Evolutionary conservation across 1,140 invertebrate genomes (phyloP), one percentile per base, ranked within the genome.

Genomic region (Papilio dardanus): DNA sequence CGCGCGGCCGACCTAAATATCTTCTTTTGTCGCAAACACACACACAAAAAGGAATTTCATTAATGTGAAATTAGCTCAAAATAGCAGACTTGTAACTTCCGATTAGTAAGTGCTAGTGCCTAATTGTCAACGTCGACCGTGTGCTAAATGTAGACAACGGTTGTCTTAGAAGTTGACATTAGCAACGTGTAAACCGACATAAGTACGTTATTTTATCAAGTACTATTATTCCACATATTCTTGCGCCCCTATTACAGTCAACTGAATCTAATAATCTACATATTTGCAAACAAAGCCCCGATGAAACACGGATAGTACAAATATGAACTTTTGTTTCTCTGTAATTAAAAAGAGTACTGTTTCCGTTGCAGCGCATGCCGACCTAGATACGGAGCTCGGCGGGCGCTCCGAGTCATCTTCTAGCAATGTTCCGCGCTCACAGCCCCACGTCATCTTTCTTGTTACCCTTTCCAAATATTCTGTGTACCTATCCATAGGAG

Each of bases 21-120:
- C 30, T 35, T 66, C 65, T 66, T 66, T 66, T 66, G 65, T 66
- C n/a, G 31, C 65, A 35, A 58, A 58, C 54, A 66, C 54, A 62
- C 21, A 62, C 12, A 5, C 16, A 24, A 2, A 30, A 35, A 31
- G 16, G 65, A 8, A 66, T 35, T 35, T n/a, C 30, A 28, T 58
- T 58, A 58, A 58, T 28, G 24, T 58, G 24, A 28, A 58, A 58
- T 28, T n/a, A n/a, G n/a, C n/a, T n/a, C n/a, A n/a, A n/a, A n/a
- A n/a, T n/a, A n/a, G n/a, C 24, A 58, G 54, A 16, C 16, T n/a
- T 46, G 42, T 46, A 6, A 1, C 42, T 6, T 19, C 16, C n/a
- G n/a, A n/a, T n/a, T n/a, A 46, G 4, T 16, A 19, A 46, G 42
- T n/a, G n/a, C n/a, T n/a, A n/a, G n/a, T n/a, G n/a, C n/a, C n/a